A percentile compares a stretch with the other conserved stretches of the same genome.
phyloP scores from a whole-genome alignment of 2,113 vertebrate species.

The Hydrochoerus hydrochaeris region DNA sequence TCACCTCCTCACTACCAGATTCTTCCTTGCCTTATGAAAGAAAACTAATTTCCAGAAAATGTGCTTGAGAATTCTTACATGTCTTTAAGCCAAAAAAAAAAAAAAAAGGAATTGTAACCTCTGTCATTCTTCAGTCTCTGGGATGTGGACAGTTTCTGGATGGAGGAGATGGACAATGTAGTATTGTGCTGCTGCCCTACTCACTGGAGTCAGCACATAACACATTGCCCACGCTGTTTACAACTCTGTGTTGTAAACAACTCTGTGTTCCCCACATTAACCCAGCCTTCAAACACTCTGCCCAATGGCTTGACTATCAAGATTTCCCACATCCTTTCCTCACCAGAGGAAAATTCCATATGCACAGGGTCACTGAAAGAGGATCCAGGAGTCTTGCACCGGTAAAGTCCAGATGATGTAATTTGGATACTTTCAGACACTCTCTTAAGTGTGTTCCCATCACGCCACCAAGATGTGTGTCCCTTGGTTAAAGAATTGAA shows the following conservation, averaged over 20 bases:
- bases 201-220: not conserved
- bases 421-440: fast-evolving
- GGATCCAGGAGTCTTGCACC: not conserved
- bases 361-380: conserved; percentile 14
- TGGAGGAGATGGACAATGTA: too few relatives aligned
- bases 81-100: too few relatives aligned
- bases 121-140: not conserved
- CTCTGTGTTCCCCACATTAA: not conserved
- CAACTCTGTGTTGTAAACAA: too few relatives aligned
- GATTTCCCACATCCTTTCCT: conserved; percentile 1
- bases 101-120: not conserved
- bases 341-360: conserved; percentile 60
- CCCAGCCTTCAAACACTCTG: not conserved
- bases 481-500: not conserved
- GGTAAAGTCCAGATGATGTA: not conserved
- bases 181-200: too few relatives aligned
- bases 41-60: not conserved
- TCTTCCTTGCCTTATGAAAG: not conserved
- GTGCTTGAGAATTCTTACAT: not conserved
- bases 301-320: not conserved
- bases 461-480: not conserved
- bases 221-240: not conserved
- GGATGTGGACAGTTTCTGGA: not conserved
- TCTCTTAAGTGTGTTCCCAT: fast-evolving
- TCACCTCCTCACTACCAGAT: too few relatives aligned